phyloP scores from a whole-genome alignment of 2,888 invertebrate genomes.

The Belgica antarctica region DNA sequence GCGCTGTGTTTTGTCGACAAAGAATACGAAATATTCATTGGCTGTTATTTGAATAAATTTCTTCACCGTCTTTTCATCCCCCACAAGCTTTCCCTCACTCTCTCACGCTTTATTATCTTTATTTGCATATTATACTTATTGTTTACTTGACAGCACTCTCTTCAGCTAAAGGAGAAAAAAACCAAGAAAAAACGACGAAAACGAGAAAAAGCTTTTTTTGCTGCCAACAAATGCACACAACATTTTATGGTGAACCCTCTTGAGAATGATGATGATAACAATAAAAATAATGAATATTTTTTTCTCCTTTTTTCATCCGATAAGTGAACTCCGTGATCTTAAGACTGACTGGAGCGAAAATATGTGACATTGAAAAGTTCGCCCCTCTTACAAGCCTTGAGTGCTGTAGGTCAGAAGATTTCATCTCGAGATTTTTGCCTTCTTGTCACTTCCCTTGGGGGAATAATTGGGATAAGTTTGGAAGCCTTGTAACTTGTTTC shows the following conservation, averaged over 20 bases:
- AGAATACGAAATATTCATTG: conserved; percentile 40
- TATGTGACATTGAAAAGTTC: no score
- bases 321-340: conserved; percentile 21
- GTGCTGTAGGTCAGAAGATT: no score
- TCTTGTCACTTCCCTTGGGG: no score
- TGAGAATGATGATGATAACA: conserved; percentile 42
- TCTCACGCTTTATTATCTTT: conserved; percentile 44
- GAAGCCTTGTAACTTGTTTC: no score
- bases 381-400: no score
- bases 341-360: no score
- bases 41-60: conserved; percentile 42
- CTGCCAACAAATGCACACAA: conserved; percentile 37
- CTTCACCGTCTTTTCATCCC: conserved; percentile 33
- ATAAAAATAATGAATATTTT: conserved; percentile 43
- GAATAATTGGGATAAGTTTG: no score
- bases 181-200: conserved; percentile 5
- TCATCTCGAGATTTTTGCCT: no score
- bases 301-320: not conserved
- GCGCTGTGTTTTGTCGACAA: conserved; percentile 28
- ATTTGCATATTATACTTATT: conserved; percentile 44
- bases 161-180: conserved; percentile 18
- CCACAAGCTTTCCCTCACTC: conserved; percentile 9
- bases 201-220: conserved; percentile 12
- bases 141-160: conserved; percentile 44
- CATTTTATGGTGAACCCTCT: conserved; percentile 43